Evolutionary conservation across 2,113 vertebrate genomes (phyloP), one percentile per base, ranked within the genome.

Genomic region (Herpailurus yagouaroundi): DNA sequence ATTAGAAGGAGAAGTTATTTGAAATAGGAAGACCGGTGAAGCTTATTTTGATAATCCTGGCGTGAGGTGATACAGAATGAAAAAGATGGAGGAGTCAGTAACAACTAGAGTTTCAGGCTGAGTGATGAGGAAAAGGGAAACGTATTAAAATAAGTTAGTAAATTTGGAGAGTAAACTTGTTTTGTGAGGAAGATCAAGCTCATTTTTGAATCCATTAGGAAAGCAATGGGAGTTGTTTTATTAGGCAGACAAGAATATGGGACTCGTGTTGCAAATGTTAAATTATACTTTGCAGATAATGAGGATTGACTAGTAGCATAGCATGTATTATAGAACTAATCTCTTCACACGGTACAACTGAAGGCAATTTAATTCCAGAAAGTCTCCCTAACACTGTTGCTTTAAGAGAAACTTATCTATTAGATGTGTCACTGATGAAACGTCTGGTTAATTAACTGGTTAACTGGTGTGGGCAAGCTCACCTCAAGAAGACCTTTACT

Each of bases 391-490:
- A 25, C 18, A 55, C 57, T 92, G 5, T 74, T 84, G 85, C 36
- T 92, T 97, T 50, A 79, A 38, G 82, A 45, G 87, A 76, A 55
- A 25, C 29, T 94, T 66, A 15, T 50, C 18, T 91, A 5, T 85
- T 82, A 83, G 15, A 13, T 86, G 38, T 73, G 66, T 93, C 85
- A 86, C 38, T 71, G 68, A 77, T 95, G 95, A 96, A 77, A 83
- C 25, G 93, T n/a, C 48, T 86, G 52, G 18, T 85, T 96, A 76
- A 73, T 84, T 76, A 69, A 73, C 90, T 89, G 31, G 69, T 94
- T 76, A 69, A 73, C 90, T 93, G 31, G 69, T 94, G 7, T 95
- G 83, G 81, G 77, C 82, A 80, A 12, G 80, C 36, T 94, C 27
- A 55, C 38, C 63, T 89, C 66, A 45, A 57, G 89, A 91, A 96